These are phyloP conservation scores for Dascyllus trimaculatus DNA, from an alignment of 2,113 vertebrate species.

Conservation along the genomic window DNA sequence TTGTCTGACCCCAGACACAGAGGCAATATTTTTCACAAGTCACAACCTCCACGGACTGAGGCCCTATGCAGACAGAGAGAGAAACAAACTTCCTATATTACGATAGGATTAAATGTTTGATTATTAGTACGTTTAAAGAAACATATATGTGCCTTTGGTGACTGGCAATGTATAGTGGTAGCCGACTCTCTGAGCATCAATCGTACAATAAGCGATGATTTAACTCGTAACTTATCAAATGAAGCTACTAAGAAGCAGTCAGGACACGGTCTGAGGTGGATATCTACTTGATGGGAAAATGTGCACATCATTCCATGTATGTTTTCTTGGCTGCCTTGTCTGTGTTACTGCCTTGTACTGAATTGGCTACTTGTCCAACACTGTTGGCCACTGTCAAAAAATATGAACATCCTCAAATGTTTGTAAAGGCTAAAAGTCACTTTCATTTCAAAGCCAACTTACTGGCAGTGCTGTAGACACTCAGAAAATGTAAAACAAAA, in stretches of 20 bases:
- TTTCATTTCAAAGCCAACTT: too few species aligned
- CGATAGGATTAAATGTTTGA: neutral
- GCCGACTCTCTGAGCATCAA: neutral
- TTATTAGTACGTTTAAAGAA: neutral
- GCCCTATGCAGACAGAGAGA: neutral
- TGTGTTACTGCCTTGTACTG: too few species aligned
- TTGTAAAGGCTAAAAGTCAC: too few species aligned
- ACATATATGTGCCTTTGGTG: neutral
- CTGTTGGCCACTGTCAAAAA: too few species aligned
- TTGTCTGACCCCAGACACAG: conserved; percentile 28
- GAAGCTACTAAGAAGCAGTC: conserved; percentile 8
- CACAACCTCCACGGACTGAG: conserved; percentile 4
- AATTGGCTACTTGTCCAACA: neutral
- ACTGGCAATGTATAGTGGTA: neutral
- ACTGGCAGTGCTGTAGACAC: too few species aligned
- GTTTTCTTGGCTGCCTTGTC: neutral
- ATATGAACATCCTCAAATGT: too few species aligned
- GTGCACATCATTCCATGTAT: neutral
- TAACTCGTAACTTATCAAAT: neutral
- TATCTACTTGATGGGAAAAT: conserved; percentile 4
- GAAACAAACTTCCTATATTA: neutral
- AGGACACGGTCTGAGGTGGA: conserved; percentile 16
- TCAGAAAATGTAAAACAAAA: too few species aligned
- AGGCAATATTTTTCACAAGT: conserved; percentile 41
- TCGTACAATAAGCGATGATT: neutral